phyloP scores from a whole-genome alignment of 2,888 invertebrate genomes.

The Tenthredo distinguenda region DNA sequence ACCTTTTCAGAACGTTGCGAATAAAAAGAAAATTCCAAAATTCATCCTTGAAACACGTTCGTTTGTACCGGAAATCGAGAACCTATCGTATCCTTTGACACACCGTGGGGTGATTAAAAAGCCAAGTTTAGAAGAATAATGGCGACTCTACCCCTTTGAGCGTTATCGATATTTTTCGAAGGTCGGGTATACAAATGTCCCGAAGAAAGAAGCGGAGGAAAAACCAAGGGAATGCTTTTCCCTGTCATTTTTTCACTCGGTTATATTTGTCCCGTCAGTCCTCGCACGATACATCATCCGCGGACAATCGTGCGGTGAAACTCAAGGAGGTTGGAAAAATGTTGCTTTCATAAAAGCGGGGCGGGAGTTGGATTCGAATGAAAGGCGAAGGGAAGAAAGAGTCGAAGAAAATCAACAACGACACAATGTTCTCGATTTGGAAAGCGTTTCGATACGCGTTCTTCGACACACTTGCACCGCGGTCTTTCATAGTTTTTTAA shows the following conservation, averaged over 20 bases:
- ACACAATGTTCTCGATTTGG: neutral
- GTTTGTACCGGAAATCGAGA: neutral
- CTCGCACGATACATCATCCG: neutral
- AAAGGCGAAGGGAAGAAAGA: neutral
- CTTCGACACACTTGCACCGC: neutral
- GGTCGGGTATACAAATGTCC: neutral
- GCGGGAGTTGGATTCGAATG: neutral
- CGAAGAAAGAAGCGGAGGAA: neutral
- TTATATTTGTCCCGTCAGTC: constrained; percentile 13
- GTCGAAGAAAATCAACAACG: neutral
- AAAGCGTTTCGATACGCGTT: neutral
- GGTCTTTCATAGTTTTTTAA: neutral
- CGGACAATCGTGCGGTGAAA: neutral
- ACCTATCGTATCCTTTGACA: neutral
- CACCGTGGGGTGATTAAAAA: neutral
- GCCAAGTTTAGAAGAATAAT: neutral
- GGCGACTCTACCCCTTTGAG: neutral
- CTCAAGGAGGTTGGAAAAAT: neutral
- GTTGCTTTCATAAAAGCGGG: neutral
- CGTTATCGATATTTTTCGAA: neutral
- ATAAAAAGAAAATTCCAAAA: too few relatives aligned
- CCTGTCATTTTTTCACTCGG: neutral
- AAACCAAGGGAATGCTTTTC: neutral
- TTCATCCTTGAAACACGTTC: neutral
- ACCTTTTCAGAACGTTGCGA: too few relatives aligned